phyloP scores from a whole-genome alignment of 1,140 invertebrate genomes.

The Plutomurus gul region DNA sequence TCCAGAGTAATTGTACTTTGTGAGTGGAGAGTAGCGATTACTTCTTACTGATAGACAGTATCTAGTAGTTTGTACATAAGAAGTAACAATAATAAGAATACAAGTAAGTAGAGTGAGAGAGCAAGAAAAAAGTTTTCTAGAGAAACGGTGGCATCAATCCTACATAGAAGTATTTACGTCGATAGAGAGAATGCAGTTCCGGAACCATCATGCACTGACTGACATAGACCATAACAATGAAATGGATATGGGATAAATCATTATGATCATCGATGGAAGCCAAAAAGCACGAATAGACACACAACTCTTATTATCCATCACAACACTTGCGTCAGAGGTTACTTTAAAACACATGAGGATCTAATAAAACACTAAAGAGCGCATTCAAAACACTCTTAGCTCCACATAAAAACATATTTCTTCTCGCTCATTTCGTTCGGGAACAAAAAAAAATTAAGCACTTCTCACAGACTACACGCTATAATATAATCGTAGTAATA shows the following conservation, averaged over 20 bases:
- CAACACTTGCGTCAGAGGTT: constrained; percentile 35
- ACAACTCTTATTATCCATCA: neutral
- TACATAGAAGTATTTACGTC: neutral
- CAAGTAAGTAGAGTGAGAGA: neutral
- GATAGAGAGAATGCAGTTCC: neutral
- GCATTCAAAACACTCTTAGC: constrained; percentile 34
- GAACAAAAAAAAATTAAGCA: too few species aligned
- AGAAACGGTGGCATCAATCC: neutral
- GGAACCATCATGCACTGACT: constrained; percentile 22
- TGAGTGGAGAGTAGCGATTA: too few species aligned
- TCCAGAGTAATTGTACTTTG: too few species aligned
- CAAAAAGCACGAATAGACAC: constrained; percentile 9
- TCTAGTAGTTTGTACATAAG: too few species aligned
- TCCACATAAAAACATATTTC: neutral
- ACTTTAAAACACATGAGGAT: neutral
- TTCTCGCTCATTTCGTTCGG: neutral
- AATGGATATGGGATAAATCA: neutral
- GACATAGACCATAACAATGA: constrained; percentile 11
- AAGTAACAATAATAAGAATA: neutral
- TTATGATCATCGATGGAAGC: neutral
- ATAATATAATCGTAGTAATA: too few species aligned
- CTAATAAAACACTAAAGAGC: neutral
- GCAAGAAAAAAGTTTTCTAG: neutral
- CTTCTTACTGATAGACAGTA: too few species aligned
- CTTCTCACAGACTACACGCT: too few species aligned